Percentiles rank a stretch among this genome's conserved stretches.
These are phyloP conservation scores for Crossaster papposus DNA, from an alignment of 53 echinoderm and acorn worm genomes.

Conservation along the genomic window DNA sequence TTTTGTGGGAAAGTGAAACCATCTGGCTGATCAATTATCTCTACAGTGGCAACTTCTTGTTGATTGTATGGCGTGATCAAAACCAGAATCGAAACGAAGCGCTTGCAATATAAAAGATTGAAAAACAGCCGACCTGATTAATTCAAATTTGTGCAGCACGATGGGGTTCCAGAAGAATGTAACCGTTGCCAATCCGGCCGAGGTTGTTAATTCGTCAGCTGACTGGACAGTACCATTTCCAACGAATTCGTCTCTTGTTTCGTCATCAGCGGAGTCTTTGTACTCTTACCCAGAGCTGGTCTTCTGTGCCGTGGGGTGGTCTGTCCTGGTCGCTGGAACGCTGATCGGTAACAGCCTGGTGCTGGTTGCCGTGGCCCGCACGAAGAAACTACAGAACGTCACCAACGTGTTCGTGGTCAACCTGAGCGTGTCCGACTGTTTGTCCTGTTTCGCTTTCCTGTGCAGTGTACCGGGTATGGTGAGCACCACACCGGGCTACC, in stretches of 20 bases:
- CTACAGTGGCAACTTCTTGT: not conserved
- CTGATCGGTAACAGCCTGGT: slow-evolving; percentile 35
- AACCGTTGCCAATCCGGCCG: not conserved
- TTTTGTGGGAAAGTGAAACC: not conserved
- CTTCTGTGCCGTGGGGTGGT: not conserved
- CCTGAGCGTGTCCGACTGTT: slow-evolving; percentile 24
- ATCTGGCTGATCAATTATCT: not conserved
- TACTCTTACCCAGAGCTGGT: slow-evolving; percentile 30
- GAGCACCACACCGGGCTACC: slow-evolving; percentile 12
- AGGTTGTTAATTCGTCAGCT: not conserved
- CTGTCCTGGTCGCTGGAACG: not conserved
- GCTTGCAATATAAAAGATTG: not conserved
- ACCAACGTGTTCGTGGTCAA: slow-evolving; percentile 47
- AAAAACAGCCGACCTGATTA: not conserved
- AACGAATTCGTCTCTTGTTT: not conserved
- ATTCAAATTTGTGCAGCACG: not conserved
- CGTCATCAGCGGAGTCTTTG: not conserved
- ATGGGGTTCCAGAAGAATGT: not conserved
- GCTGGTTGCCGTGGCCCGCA: slow-evolving; percentile 31
- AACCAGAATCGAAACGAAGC: not conserved
- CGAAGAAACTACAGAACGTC: slow-evolving; percentile 16
- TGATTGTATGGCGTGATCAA: not conserved
- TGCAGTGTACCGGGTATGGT: slow-evolving; percentile 37
- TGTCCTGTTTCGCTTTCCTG: slow-evolving; percentile 9
- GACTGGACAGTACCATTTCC: not conserved